These are phyloP conservation scores for Procavia capensis DNA, from an alignment of 2,113 vertebrate species.

Conservation along the genomic window DNA sequence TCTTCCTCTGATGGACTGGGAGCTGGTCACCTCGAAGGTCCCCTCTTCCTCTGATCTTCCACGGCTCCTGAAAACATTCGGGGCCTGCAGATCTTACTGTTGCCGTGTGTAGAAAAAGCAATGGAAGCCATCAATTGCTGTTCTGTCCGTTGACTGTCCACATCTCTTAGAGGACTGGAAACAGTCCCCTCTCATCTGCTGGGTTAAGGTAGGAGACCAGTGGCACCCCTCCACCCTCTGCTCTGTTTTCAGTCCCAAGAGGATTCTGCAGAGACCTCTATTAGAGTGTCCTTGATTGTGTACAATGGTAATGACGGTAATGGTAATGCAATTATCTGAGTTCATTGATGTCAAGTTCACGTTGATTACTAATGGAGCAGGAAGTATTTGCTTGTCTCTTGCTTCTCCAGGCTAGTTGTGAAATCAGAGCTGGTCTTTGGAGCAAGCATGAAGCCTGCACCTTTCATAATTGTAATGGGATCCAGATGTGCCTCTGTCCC, in stretches of 20 bases:
- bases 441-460: slow-evolving; percentile 90
- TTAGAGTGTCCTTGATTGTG: slow-evolving; percentile 81
- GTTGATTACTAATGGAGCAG: slow-evolving; percentile 88
- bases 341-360: slow-evolving; percentile 87
- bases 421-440: slow-evolving; percentile 79
- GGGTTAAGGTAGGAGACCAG: slow-evolving; percentile 53
- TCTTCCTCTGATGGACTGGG: too few species aligned
- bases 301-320: slow-evolving; percentile 84
- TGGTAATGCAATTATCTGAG: slow-evolving; percentile 84
- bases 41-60: background rate
- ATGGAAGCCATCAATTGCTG: background rate
- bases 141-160: background rate
- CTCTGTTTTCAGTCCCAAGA: slow-evolving; percentile 28
- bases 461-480: slow-evolving; percentile 93
- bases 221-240: slow-evolving; percentile 22
- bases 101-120: slow-evolving; percentile 33
- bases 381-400: slow-evolving; percentile 87
- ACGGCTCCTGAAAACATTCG: background rate
- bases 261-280: slow-evolving; percentile 76
- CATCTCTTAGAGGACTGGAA: slow-evolving; percentile 40
- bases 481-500: slow-evolving; percentile 93
- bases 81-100: background rate
- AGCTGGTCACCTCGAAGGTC: background rate
- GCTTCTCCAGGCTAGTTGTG: slow-evolving; percentile 87
- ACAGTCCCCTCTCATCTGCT: slow-evolving; percentile 49